phyloP scores from a whole-genome alignment of 2,888 invertebrate genomes.

The Sphinx pinastri region DNA sequence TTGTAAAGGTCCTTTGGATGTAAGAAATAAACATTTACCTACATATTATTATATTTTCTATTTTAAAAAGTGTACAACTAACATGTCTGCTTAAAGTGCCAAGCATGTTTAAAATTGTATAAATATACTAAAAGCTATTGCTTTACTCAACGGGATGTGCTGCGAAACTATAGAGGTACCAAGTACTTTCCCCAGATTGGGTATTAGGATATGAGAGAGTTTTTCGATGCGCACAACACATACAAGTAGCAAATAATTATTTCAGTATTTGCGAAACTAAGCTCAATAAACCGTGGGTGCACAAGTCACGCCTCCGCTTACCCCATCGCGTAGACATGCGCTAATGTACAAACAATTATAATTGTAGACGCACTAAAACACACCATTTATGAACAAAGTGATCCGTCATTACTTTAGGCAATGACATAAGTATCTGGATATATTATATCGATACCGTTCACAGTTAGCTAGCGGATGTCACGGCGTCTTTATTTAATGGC shows the following conservation, averaged over 20 bases:
- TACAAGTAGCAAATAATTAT: no score
- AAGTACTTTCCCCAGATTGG: no score
- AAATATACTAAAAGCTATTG: no score
- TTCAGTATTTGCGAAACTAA: no score
- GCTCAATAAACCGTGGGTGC: no score
- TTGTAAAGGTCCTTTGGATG: neutral
- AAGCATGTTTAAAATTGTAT: neutral
- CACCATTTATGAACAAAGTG: slow-evolving; percentile 8
- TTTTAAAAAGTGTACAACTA: neutral
- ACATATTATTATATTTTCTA: neutral
- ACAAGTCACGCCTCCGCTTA: no score
- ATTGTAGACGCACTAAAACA: slow-evolving; percentile 5
- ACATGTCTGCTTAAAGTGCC: neutral
- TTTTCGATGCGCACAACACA: no score
- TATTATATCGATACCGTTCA: slow-evolving; percentile 53
- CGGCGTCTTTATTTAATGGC: slow-evolving; percentile 71
- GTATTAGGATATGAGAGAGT: no score
- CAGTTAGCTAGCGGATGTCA: slow-evolving; percentile 78
- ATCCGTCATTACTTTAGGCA: slow-evolving; percentile 26
- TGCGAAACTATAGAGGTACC: no score
- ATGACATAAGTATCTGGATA: slow-evolving; percentile 36
- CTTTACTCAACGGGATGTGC: no score
- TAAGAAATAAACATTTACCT: no score
- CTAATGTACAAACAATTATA: neutral
- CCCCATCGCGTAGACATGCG: no score